These are phyloP conservation scores for Apodemia mormo DNA, from an alignment of 2,888 invertebrate species.

Conservation along the genomic window DNA sequence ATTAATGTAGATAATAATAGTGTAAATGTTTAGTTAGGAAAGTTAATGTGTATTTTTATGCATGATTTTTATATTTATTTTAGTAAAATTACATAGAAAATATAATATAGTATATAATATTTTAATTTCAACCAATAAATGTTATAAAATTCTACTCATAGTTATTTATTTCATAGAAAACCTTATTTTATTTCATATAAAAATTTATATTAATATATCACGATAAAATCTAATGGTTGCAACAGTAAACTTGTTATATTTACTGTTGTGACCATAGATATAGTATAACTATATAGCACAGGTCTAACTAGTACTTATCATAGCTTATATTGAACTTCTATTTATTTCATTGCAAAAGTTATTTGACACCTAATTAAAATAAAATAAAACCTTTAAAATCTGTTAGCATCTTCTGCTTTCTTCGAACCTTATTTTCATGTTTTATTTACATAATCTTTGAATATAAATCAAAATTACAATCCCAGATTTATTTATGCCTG, in stretches of 20 bases:
- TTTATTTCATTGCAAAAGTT: too few relatives aligned
- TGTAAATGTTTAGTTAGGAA: slow-evolving; percentile 8
- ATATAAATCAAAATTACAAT: too few relatives aligned
- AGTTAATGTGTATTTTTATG: not conserved
- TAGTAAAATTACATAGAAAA: not conserved
- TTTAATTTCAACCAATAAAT: slow-evolving; percentile 27
- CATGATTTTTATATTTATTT: not conserved
- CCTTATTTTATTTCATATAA: not conserved
- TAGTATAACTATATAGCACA: not conserved
- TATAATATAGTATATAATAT: slow-evolving; percentile 2
- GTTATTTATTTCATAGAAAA: slow-evolving; percentile 15
- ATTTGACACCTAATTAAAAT: too few relatives aligned
- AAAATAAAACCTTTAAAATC: too few relatives aligned
- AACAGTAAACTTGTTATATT: not conserved
- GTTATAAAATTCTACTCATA: slow-evolving; percentile 10
- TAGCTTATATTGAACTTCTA: too few relatives aligned
- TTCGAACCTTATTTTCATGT: too few relatives aligned
- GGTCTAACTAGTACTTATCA: not conserved
- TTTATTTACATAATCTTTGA: too few relatives aligned
- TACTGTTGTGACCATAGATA: not conserved
- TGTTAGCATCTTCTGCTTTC: too few relatives aligned
- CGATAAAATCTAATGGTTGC: not conserved
- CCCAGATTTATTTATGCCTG: not conserved
- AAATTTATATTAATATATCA: not conserved
- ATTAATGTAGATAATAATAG: slow-evolving; percentile 19